Evolutionary conservation across 2,113 vertebrate genomes (phyloP).

Genomic region (Chamaea fasciata): DNA sequence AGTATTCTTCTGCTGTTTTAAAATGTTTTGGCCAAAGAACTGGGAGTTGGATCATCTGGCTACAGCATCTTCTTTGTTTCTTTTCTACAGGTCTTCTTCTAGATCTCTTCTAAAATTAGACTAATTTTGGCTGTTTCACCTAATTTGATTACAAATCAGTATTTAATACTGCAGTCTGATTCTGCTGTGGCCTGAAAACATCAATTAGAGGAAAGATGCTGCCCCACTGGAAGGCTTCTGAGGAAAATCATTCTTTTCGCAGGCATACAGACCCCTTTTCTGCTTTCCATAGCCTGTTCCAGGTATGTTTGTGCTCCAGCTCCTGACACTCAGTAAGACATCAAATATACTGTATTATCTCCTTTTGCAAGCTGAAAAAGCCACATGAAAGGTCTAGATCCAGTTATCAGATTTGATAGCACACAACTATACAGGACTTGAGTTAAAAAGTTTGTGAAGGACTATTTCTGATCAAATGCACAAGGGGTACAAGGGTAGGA

Average conservation of each 20-base stretch:
- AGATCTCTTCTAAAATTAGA: background rate
- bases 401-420: background rate
- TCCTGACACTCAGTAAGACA: background rate
- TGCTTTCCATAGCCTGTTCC: background rate
- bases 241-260: background rate
- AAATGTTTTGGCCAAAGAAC: background rate
- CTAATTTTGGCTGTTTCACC: background rate
- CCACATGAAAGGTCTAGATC: background rate
- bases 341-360: background rate
- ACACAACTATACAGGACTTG: background rate
- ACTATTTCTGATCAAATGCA: background rate
- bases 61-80: background rate
- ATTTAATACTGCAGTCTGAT: background rate
- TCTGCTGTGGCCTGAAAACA: background rate
- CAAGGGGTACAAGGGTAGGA: background rate
- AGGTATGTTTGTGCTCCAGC: background rate
- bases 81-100: background rate
- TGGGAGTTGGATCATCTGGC: background rate
- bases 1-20: background rate
- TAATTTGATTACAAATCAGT: background rate
- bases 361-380: background rate
- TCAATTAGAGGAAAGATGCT: background rate
- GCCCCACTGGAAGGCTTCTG: background rate
- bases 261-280: background rate
- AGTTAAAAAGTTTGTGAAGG: background rate